Conservation (phyloP, 92 coral and sea anemone genomes). For the Porites evermanni region DNA sequence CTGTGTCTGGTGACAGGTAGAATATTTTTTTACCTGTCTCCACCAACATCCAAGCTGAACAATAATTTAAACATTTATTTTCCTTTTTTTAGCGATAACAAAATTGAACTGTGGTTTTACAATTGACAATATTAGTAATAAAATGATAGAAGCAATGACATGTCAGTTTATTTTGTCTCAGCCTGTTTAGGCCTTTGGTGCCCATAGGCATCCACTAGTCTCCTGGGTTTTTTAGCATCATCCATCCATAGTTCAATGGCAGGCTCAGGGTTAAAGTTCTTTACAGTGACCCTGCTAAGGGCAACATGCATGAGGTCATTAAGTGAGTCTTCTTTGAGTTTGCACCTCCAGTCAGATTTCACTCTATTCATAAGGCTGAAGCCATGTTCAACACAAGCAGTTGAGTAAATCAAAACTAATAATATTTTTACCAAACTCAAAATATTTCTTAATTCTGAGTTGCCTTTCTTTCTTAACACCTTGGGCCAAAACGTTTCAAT, state of each 20-base stretch:
- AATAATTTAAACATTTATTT: too few relatives aligned
- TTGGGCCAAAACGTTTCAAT: slow-evolving; percentile 31
- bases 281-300: slow-evolving; percentile 53
- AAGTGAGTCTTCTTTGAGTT: slow-evolving; percentile 45
- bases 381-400: slow-evolving; percentile 48
- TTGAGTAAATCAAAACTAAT: slow-evolving; percentile 50
- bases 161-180: too few relatives aligned
- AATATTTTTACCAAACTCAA: slow-evolving; percentile 50
- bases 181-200: too few relatives aligned
- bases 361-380: slow-evolving; percentile 48
- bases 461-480: slow-evolving; percentile 27
- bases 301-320: slow-evolving; percentile 65
- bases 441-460: slow-evolving; percentile 11
- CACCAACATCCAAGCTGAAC: too few relatives aligned
- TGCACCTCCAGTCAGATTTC: slow-evolving; percentile 49
- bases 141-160: too few relatives aligned
- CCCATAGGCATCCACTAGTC: too few relatives aligned
- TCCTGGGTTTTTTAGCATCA: too few relatives aligned
- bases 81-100: too few relatives aligned
- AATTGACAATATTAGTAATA: too few relatives aligned
- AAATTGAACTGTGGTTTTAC: too few relatives aligned
- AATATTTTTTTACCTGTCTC: too few relatives aligned
- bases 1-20: too few relatives aligned
- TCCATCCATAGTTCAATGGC: slow-evolving; percentile 29
- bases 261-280: slow-evolving; percentile 45